Base-by-base conservation (phyloP, 1,140 invertebrate genomes). In the Bathynomus jamesi region DNA sequence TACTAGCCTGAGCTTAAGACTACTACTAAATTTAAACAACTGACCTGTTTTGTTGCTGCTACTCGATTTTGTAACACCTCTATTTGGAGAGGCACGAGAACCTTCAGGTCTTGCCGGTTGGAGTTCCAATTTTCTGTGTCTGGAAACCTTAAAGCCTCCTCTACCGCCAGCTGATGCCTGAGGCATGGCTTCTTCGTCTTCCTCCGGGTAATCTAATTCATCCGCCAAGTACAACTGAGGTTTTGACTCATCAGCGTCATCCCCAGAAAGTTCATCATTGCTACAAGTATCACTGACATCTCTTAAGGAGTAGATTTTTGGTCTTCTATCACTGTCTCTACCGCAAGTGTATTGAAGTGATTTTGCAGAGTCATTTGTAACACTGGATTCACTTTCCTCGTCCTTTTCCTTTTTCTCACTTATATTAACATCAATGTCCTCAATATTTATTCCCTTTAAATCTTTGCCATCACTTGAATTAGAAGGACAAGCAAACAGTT, bases 61-160 rank as follows among this genome's bases (percentile, higher is more conserved):
- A n/a, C n/a, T n/a, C n/a, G n/a, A n/a, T n/a, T n/a, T n/a, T n/a
- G n/a, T n/a, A n/a, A n/a, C n/a, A n/a, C n/a, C n/a, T n/a, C n/a
- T n/a, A n/a, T n/a, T n/a, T n/a, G n/a, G n/a, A 3, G 40, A 53
- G 21, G 40, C 13, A 17, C 40, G 40, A 53, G 11, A 17, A 17
- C 40, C 40, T 53, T 53, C 3, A 75, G 72, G 77, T 78, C n/a
- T 0, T 81, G 81, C 13, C 82, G 78, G 69, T 83, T 81, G 64
- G 83, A 83, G 67, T 82, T 81, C 85, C 64, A 10, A 71, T 60
- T 61, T 30, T 28, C 27, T 62, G 61, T 66, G 67, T 27, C 69
- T 21, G 29, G 61, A 68, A n/a, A 67, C 61, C 32, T 67, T 31
- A 31, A 61, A 61, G 29, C 46, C 29, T 46, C 32, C 30, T n/a